Conservation (phyloP, 1,140 invertebrate genomes). For the Potamilus streckersoni region DNA sequence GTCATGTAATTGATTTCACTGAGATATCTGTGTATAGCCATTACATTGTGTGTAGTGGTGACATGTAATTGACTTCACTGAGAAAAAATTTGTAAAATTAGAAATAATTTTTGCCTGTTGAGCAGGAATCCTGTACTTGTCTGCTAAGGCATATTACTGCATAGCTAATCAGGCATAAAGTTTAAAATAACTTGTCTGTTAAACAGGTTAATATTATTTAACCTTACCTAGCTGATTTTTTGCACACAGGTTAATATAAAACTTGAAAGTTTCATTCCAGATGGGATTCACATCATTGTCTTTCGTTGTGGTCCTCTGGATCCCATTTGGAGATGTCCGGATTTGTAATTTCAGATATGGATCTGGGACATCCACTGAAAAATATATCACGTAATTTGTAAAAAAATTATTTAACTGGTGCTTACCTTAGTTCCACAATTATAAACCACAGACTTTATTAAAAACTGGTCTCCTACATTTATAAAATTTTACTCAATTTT, state of each 20-base stretch:
- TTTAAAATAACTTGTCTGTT: background rate
- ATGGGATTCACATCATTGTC: conserved; percentile 66
- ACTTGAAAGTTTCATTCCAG: conserved; percentile 69
- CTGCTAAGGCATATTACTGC: too few relatives aligned
- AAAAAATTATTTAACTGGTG: too few relatives aligned
- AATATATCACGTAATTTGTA: background rate
- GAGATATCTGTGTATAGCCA: too few relatives aligned
- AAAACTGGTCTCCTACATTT: too few relatives aligned
- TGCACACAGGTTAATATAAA: conserved; percentile 61
- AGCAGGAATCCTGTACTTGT: background rate
- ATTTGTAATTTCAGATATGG: conserved; percentile 67
- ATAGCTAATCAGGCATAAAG: background rate
- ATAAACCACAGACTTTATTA: too few relatives aligned
- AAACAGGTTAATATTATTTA: background rate
- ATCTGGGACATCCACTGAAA: conserved; percentile 69
- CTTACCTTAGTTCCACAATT: too few relatives aligned
- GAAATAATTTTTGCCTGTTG: background rate
- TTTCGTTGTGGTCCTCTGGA: conserved; percentile 62
- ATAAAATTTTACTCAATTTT: too few relatives aligned
- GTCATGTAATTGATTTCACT: too few relatives aligned
- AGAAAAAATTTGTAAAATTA: background rate
- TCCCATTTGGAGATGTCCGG: conserved; percentile 65
- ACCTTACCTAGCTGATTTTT: conserved; percentile 48
- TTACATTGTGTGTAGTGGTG: too few relatives aligned
- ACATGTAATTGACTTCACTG: too few relatives aligned